These are phyloP conservation scores for Petroica traversi DNA, from an alignment of 2,113 vertebrate species.

Conservation along the genomic window DNA sequence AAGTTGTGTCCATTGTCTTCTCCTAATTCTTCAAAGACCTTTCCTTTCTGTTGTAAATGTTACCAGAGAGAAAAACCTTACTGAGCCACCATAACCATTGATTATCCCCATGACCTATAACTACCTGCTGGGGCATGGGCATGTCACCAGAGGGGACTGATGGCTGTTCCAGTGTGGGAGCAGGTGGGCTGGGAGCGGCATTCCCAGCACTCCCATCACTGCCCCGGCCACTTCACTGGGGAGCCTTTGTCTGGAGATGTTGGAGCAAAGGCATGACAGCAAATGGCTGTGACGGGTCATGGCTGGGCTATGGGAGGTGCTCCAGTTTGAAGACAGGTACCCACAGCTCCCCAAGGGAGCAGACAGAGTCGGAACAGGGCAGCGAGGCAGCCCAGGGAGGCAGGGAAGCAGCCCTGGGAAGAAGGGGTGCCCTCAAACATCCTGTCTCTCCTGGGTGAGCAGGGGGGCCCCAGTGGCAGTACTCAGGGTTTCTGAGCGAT, in stretches of 20 bases:
- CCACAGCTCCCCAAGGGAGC: background rate
- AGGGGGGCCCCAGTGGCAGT: background rate
- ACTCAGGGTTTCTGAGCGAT: background rate
- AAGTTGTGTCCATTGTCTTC: background rate
- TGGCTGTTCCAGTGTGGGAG: background rate
- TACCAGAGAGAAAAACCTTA: background rate
- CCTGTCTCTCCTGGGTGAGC: background rate
- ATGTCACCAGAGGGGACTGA: background rate
- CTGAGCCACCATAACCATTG: background rate
- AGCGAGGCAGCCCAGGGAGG: background rate
- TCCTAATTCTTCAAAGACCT: background rate
- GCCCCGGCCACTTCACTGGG: background rate
- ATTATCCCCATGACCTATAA: background rate
- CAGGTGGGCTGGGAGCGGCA: background rate
- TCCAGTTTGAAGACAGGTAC: background rate
- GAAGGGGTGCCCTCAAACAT: background rate
- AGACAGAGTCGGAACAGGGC: background rate
- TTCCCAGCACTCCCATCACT: background rate
- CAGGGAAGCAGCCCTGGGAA: background rate
- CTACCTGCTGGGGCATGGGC: background rate
- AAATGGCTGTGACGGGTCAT: background rate
- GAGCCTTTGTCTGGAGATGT: background rate
- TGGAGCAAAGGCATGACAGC: background rate
- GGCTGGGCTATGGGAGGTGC: background rate
- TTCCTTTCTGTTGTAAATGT: background rate